Base-by-base conservation (phyloP, 2,797 vertebrate species). In the Epinephelus coioides region DNA sequence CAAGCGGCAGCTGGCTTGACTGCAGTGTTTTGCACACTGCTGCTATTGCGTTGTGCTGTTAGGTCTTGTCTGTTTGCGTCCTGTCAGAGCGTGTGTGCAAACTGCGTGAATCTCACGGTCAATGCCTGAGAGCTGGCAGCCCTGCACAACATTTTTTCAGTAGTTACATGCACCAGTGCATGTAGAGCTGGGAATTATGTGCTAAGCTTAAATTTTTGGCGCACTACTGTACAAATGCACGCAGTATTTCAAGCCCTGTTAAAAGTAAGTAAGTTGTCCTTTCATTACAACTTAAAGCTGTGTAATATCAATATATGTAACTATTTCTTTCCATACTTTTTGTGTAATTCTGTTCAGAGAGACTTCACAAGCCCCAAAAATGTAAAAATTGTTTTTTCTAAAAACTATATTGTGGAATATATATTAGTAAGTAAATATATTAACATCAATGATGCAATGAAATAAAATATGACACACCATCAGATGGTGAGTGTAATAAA, bases 401-500 rank as follows among this genome's bases (percentile, higher is more conserved):
- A 25, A 11, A 40, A 46, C 7, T 11, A 19, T 8, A 4, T 40
- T 19, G 14, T 25, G n/a, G 61, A 6, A 74, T 64, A 62, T 43
- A 13, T 40, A 46, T 50, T 17, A 23, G 15, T n/a, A 40, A 49
- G 7, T 38, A 59, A 27, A 27, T 25, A 14, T 46, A 30, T 11
- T 14, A 14, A 62, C 3, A 62, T 44, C 23, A 44, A 23, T n/a
- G n/a, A 17, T 11, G 40, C 2, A 38, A 53, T 51, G 8, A 19
- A 23, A 65, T 27, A 0, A 18, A 59, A 69, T n/a, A 34, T 18
- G 25, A 60, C 59, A 59, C 46, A 6, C 14, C 14, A 49, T 61
- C 15, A 65, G 46, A 65, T 40, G 64, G n/a, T 59, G 21, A 66
- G 53, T 23, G 11, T 44, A 21, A 69, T 21, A 34, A 66, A 64